phyloP scores from a whole-genome alignment of 2,113 vertebrate genomes.

The Entomyzon cyanotis region DNA sequence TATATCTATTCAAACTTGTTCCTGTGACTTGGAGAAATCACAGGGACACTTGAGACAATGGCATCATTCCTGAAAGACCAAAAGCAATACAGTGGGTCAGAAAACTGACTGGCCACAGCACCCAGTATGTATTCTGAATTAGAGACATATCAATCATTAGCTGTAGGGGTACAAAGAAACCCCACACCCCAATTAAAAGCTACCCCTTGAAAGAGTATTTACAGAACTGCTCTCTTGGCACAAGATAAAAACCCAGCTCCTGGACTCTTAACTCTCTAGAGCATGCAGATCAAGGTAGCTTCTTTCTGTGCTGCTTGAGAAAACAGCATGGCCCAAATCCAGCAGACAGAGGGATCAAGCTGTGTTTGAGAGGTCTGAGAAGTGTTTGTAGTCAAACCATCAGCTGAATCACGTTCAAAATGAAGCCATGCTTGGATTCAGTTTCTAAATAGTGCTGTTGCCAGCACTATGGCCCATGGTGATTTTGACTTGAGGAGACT shows the following conservation, averaged over 20 bases:
- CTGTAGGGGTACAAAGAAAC: neutral
- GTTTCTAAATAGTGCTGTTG: neutral
- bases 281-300: constrained; percentile 5
- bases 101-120: neutral
- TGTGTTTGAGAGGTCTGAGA: neutral
- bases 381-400: constrained; percentile 15
- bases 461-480: neutral
- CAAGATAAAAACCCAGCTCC: neutral
- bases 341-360: neutral
- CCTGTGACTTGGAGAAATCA: neutral
- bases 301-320: neutral
- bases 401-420: neutral
- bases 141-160: neutral
- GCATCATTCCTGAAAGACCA: neutral
- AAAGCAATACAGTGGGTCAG: neutral
- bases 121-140: neutral
- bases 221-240: neutral
- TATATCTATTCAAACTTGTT: neutral
- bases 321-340: constrained; percentile 10
- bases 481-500: constrained; percentile 6
- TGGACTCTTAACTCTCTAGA: neutral
- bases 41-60: neutral
- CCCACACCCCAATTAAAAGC: neutral
- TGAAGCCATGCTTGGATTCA: neutral
- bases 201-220: neutral